Evolutionary conservation across 2,113 vertebrate genomes (phyloP).

Genomic region (Lonchura striata): DNA sequence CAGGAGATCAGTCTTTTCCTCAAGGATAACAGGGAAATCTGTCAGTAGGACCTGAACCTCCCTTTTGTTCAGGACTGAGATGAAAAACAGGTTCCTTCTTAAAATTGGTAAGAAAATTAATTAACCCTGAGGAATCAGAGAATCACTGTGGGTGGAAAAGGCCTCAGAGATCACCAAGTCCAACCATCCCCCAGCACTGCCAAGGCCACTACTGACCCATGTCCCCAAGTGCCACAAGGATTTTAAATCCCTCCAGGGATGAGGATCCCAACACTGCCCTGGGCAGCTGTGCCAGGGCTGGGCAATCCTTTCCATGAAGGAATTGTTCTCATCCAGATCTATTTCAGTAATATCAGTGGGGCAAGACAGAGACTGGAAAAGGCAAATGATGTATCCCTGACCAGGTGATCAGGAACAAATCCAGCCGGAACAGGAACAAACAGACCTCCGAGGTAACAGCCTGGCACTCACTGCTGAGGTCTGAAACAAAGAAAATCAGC

Average conservation of each 20-base stretch:
- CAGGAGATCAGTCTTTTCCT: neutral
- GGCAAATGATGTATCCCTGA: neutral
- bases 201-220: neutral
- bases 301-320: neutral
- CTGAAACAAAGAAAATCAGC: accelerated
- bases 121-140: neutral
- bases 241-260: neutral
- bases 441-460: neutral
- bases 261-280: neutral
- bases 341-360: neutral
- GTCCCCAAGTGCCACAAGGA: neutral
- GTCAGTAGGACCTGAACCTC: neutral
- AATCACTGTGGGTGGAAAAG: neutral
- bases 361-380: neutral
- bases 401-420: neutral
- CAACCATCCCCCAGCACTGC: neutral
- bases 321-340: neutral
- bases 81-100: neutral
- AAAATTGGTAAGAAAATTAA: neutral
- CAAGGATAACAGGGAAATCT: neutral
- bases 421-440: neutral
- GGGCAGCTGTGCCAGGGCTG: neutral
- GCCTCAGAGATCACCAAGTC: accelerated
- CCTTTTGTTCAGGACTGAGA: neutral
- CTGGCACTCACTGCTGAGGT: neutral